phyloP scores from a whole-genome alignment of 2,888 invertebrate genomes.

The Sinhomidia bicolor region DNA sequence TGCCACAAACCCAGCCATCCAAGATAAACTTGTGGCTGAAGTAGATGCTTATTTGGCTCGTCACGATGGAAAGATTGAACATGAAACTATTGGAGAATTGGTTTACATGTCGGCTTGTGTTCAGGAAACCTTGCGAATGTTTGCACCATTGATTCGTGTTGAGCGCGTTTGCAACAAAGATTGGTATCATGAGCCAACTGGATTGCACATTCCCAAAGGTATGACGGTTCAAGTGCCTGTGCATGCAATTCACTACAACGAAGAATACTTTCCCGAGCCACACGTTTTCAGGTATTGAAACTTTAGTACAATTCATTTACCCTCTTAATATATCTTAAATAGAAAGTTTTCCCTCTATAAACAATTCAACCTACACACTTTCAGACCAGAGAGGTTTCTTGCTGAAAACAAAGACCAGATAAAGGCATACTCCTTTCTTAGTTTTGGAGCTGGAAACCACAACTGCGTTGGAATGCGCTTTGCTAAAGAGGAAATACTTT shows the following conservation, averaged over 20 bases:
- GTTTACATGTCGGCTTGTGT: constrained; percentile 67
- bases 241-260: constrained; percentile 64
- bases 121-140: constrained; percentile 72
- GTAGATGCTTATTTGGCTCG: constrained; percentile 65
- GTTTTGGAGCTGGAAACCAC: constrained; percentile 75
- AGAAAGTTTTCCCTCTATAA: too few species aligned
- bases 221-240: constrained; percentile 60
- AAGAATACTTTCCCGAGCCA: constrained; percentile 63
- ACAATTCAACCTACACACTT: too few species aligned
- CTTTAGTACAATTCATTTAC: too few species aligned
- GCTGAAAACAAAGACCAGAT: constrained; percentile 74
- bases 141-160: constrained; percentile 64
- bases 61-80: constrained; percentile 66
- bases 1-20: constrained; percentile 56
- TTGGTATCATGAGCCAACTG: constrained; percentile 64
- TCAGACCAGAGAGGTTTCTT: constrained; percentile 74
- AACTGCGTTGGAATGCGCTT: constrained; percentile 76
- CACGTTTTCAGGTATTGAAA: constrained; percentile 62
- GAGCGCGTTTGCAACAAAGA: constrained; percentile 72
- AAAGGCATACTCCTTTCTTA: constrained; percentile 71
- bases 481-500: constrained; percentile 72
- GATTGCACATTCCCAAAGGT: constrained; percentile 59
- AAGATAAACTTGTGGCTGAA: constrained; percentile 62
- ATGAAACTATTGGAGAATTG: constrained; percentile 69
- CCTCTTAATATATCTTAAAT: too few species aligned